Evolutionary conservation across 2,113 vertebrate species (phyloP).

Genomic region (Notothenia coriiceps): DNA sequence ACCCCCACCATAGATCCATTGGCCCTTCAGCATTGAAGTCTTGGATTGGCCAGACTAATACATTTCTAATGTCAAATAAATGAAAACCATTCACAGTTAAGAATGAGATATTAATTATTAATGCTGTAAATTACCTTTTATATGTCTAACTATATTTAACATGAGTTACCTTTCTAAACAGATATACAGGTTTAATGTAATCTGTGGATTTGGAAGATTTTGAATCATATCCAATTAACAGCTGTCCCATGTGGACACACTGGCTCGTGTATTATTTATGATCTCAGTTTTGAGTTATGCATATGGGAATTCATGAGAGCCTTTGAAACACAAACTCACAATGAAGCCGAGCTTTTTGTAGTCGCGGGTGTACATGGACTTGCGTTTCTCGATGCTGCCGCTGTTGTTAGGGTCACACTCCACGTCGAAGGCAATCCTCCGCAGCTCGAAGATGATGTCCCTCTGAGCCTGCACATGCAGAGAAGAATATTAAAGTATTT

Average conservation of each 20-base stretch:
- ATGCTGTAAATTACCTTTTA: too few species aligned
- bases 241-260: constrained; percentile 11
- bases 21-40: too few species aligned
- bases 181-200: constrained; percentile 16
- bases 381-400: constrained; percentile 97
- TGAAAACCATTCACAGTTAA: too few species aligned
- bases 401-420: constrained; percentile 94
- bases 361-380: constrained; percentile 99
- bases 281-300: not conserved
- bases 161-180: not conserved
- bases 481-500: constrained; percentile 37
- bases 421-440: constrained; percentile 96
- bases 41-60: too few species aligned
- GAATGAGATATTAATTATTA: too few species aligned
- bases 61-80: too few species aligned
- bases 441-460: constrained; percentile 98
- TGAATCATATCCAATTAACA: constrained; percentile 36
- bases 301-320: not conserved
- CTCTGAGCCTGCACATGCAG: constrained; percentile 89
- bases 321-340: constrained; percentile 84
- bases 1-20: too few species aligned
- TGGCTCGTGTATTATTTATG: not conserved
- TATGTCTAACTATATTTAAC: too few species aligned
- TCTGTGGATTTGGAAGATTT: constrained; percentile 1
- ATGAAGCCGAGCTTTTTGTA: constrained; percentile 99